Evolutionary conservation across 2,888 invertebrate species (phyloP).

Genomic region (Priocnemis perturbator): DNA sequence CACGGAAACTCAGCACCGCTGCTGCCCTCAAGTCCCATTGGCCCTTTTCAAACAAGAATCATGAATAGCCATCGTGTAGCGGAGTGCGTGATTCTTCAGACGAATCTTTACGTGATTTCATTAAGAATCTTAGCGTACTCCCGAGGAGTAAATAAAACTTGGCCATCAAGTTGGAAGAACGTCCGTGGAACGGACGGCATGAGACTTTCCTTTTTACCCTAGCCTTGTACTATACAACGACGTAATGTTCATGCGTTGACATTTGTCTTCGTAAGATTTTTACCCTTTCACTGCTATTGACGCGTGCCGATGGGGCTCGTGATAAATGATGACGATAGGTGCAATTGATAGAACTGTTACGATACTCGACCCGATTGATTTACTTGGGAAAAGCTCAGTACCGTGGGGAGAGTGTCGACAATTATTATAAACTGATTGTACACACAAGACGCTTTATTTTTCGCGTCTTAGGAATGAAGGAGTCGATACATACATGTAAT

Average conservation of each 20-base stretch:
- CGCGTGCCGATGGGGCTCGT: too few species aligned
- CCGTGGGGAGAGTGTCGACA: neutral
- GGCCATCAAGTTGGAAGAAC: constrained; percentile 7
- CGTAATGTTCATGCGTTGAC: neutral
- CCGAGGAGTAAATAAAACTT: neutral
- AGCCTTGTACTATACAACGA: neutral
- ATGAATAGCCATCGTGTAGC: constrained; percentile 45
- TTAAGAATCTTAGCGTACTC: constrained; percentile 1
- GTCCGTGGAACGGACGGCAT: neutral
- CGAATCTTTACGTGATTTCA: constrained; percentile 13
- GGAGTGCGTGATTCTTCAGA: neutral
- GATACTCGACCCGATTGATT: too few species aligned
- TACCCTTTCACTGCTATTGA: too few species aligned
- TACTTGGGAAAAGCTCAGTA: too few species aligned
- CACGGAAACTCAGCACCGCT: constrained; percentile 64
- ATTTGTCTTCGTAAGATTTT: neutral
- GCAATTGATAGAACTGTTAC: too few species aligned
- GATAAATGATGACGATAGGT: too few species aligned
- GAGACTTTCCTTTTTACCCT: neutral
- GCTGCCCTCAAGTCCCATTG: constrained; percentile 68
- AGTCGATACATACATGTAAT: neutral
- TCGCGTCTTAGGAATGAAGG: neutral
- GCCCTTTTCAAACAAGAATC: constrained; percentile 69
- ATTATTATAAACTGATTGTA: neutral
- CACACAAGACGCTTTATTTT: neutral